These are phyloP conservation scores for Lypha dubia DNA, from an alignment of 2,888 invertebrate genomes.

Conservation along the genomic window DNA sequence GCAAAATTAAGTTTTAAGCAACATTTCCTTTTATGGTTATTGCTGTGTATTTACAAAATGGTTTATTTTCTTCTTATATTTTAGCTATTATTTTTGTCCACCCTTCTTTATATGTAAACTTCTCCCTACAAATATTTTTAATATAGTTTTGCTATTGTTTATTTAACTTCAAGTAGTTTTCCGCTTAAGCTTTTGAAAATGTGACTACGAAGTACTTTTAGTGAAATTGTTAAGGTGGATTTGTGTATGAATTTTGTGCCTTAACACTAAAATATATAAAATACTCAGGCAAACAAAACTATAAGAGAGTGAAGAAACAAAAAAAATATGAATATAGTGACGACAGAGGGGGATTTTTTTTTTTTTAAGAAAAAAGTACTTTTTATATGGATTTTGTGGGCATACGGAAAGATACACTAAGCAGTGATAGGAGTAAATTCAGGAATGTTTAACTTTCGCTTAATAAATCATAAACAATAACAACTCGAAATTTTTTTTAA, in stretches of 20 bases:
- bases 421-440: no score
- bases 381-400: not conserved
- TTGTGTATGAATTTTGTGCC: constrained; percentile 34
- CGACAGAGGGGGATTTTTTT: not conserved
- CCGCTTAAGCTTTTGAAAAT: constrained; percentile 30
- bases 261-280: constrained; percentile 27
- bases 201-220: constrained; percentile 56
- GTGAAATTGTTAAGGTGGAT: constrained; percentile 59
- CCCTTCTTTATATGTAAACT: not conserved
- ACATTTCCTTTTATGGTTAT: constrained; percentile 54
- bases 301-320: not conserved
- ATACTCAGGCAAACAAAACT: constrained; percentile 11
- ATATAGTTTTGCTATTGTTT: not conserved
- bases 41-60: constrained; percentile 16
- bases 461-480: no score
- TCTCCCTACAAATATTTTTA: not conserved
- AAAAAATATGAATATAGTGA: not conserved
- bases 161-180: constrained; percentile 13
- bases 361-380: not conserved
- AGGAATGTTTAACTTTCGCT: no score
- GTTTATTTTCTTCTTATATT: not conserved
- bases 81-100: constrained; percentile 12
- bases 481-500: no score
- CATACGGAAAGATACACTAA: no score
- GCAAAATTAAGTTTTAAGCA: constrained; percentile 47